phyloP scores from a whole-genome alignment of 2,888 invertebrate species.

The Perizoma flavofasciatum region DNA sequence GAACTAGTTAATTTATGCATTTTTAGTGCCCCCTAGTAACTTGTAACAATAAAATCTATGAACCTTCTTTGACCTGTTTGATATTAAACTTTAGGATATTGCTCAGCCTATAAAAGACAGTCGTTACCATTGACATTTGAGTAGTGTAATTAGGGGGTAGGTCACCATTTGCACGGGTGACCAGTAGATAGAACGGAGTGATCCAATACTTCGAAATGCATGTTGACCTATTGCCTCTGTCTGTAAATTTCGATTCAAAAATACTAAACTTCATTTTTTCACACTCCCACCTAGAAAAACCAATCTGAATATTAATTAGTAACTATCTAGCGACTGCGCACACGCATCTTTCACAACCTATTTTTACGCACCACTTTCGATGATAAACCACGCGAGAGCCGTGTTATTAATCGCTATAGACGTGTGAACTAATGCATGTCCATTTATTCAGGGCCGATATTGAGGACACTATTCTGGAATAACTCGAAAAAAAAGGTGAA shows the following conservation, averaged over 20 bases:
- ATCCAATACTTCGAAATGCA: too few species aligned
- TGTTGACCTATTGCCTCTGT: too few species aligned
- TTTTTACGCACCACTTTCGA: conserved; percentile 41
- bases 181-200: too few species aligned
- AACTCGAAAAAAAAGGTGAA: conserved; percentile 4
- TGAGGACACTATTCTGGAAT: conserved; percentile 27
- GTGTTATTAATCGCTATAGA: conserved; percentile 54
- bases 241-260: not conserved
- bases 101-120: too few species aligned
- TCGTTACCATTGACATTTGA: too few species aligned
- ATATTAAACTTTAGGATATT: too few species aligned
- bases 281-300: conserved; percentile 1
- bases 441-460: conserved; percentile 49
- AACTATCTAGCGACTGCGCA: conserved; percentile 18
- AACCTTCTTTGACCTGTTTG: too few species aligned
- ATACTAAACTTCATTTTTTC: not conserved
- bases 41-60: too few species aligned
- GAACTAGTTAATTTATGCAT: too few species aligned
- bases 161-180: too few species aligned
- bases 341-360: conserved; percentile 26
- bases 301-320: conserved; percentile 6
- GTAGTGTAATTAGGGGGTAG: too few species aligned
- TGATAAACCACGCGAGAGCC: conserved; percentile 48
- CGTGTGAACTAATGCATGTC: conserved; percentile 52
- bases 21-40: too few species aligned